Conservation (phyloP, 2,888 invertebrate species). For the Halictus quadricinctus region DNA sequence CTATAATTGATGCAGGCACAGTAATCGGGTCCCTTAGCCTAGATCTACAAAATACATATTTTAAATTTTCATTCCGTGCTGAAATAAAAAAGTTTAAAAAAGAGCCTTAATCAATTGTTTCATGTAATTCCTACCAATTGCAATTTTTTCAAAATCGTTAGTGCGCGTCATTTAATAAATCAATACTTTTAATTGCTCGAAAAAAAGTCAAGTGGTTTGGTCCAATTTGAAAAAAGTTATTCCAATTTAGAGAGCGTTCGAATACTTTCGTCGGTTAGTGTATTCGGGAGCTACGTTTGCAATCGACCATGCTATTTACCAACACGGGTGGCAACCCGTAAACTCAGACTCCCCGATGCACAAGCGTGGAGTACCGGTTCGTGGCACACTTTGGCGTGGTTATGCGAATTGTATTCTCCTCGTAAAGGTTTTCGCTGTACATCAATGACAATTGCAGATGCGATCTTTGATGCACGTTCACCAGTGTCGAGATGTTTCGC, state of each 20-base stretch:
- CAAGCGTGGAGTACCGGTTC: slow-evolving; percentile 62
- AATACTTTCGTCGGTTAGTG: not conserved
- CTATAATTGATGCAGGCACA: too few species aligned
- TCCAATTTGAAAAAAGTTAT: not conserved
- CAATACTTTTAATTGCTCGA: too few species aligned
- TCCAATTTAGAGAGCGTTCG: not conserved
- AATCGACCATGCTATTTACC: not conserved
- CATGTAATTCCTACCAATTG: too few species aligned
- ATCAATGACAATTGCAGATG: slow-evolving; percentile 66
- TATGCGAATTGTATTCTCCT: slow-evolving; percentile 56
- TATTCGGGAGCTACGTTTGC: not conserved
- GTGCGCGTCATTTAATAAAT: too few species aligned
- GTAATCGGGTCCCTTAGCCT: too few species aligned
- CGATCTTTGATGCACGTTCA: slow-evolving; percentile 51
- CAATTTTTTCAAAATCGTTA: too few species aligned
- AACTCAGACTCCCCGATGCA: slow-evolving; percentile 31
- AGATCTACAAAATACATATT: too few species aligned
- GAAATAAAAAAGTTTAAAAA: too few species aligned
- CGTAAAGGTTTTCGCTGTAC: slow-evolving; percentile 47
- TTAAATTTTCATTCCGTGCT: too few species aligned
- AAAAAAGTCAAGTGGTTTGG: not conserved
- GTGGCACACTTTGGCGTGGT: slow-evolving; percentile 63
- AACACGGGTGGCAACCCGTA: slow-evolving; percentile 23
- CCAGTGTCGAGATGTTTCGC: slow-evolving; percentile 30
- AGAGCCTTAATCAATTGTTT: too few species aligned